phyloP scores from a whole-genome alignment of 2,113 vertebrate species.

The Hylia prasina region DNA sequence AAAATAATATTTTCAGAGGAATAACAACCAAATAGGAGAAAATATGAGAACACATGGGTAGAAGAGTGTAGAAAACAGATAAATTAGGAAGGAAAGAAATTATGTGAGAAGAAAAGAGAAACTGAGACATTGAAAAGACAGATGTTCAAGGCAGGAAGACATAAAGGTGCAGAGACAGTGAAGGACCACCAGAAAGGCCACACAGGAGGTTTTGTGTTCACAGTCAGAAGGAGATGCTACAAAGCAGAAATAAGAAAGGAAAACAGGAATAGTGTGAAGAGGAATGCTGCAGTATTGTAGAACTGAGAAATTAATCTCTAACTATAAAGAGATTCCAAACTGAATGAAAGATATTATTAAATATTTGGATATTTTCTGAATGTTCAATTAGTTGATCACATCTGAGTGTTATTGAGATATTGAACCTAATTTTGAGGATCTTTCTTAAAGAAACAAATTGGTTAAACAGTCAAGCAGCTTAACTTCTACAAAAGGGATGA shows the following conservation, averaged over 20 bases:
- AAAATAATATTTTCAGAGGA: neutral
- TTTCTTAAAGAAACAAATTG: neutral
- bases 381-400: neutral
- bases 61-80: neutral
- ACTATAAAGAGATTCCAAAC: neutral
- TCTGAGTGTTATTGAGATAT: neutral
- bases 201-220: neutral
- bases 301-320: neutral
- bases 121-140: neutral
- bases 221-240: neutral
- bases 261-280: neutral
- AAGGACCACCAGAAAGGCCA: neutral
- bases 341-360: neutral
- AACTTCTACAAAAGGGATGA: neutral
- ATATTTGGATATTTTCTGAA: neutral
- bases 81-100: neutral
- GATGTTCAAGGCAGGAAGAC: neutral
- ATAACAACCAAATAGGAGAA: neutral
- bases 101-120: neutral
- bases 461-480: neutral
- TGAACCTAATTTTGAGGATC: neutral
- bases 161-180: neutral
- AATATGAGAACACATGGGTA: neutral
- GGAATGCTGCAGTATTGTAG: neutral
- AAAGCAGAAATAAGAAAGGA: neutral